Evolutionary conservation across 2,888 invertebrate species (phyloP), one percentile per base, ranked within the genome.

Genomic region (Yponomeuta plumbellus): DNA sequence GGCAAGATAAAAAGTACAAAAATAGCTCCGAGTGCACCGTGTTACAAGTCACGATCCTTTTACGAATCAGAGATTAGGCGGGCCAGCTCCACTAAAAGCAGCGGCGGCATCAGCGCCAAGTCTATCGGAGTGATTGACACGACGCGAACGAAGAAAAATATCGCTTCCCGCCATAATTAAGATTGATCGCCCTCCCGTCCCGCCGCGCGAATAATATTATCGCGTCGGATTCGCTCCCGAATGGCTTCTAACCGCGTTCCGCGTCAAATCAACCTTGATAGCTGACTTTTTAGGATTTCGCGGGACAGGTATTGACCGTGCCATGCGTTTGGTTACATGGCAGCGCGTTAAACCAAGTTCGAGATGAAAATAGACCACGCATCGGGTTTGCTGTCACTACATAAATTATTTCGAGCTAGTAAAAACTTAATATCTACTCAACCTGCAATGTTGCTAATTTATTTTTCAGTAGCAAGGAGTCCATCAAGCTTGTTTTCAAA

Each of bases 121-220:
- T 20, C 58, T 20, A 20, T 20, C 21, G 21, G 58, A 34, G 21
- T 72, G 71, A 74, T 72, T 71, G 72, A 69, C 70, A 68, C 65
- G 63, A 67, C 68, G 70, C 70, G 72, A 71, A 69, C 69, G 73
- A 71, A 72, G 71, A 71, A 74, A 78, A 75, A 76, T 78, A 78
- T 76, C 74, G 72, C 67, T 73, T 70, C 64, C 68, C 67, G 66
- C 71, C 22, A 70, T 70, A 75, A 75, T 76, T 74, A 76, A 73
- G 76, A 76, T 76, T 76, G 76, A 76, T 75, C 64, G 70, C 65
- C 63, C 59, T 65, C 34, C 61, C 26, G 21, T 52, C 26, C 17
- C 17, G 21, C 13, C 44, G 65, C 65, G 66, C 63, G 66, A 67
- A 69, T 66, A 58, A 22, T 64, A 26, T 57, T 64, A 52, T 52